A percentile compares a stretch with the other conserved stretches of the same genome.
Conservation (phyloP, 2,797 vertebrate species). For the Ctenosaura bakeri region DNA sequence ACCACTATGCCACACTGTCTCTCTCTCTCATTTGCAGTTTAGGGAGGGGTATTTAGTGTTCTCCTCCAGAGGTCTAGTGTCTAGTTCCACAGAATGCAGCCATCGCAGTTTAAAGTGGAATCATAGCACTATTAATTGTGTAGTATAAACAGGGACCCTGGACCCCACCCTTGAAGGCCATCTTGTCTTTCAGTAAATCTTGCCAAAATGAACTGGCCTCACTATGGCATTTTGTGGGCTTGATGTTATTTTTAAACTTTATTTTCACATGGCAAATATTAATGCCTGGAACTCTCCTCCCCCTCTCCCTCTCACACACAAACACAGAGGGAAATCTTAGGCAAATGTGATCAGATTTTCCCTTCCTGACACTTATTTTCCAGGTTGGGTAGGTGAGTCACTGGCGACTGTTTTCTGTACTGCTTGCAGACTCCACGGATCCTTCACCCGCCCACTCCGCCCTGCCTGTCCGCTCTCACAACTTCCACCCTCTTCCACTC, state of each 20-base stretch:
- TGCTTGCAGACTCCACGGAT: neutral
- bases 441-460: neutral
- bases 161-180: neutral
- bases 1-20: no score
- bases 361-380: neutral
- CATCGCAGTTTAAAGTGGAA: no score
- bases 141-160: no score
- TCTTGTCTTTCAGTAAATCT: neutral
- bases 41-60: no score
- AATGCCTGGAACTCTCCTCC: neutral
- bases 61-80: no score
- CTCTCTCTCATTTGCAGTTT: no score
- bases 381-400: slow-evolving; percentile 20
- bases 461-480: neutral
- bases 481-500: no score
- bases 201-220: neutral
- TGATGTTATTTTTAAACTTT: neutral
- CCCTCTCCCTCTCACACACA: neutral
- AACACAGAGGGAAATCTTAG: neutral
- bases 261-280: no score
- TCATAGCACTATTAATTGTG: no score
- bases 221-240: neutral
- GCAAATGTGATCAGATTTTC: neutral
- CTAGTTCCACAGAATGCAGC: no score
- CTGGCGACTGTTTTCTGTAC: neutral